phyloP scores from a whole-genome alignment of 1,140 invertebrate species.

The Eueides isabella region DNA sequence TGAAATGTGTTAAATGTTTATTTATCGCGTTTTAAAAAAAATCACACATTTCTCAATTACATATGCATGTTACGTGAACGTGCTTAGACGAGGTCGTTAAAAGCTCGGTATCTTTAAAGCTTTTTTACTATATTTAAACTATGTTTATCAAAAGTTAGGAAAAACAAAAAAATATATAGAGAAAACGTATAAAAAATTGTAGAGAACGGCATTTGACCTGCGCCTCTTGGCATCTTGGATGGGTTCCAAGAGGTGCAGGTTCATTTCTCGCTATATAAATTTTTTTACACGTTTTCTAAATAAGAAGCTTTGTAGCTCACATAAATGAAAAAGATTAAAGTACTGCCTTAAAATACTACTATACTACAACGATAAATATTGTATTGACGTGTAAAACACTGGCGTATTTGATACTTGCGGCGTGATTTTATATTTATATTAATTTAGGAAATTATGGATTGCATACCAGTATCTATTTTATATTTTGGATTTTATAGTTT shows the following conservation, averaged over 20 bases:
- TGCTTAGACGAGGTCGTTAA: slow-evolving; percentile 14
- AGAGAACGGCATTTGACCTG: no score
- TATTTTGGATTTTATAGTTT: neutral
- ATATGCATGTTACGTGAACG: slow-evolving; percentile 1
- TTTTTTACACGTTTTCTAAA: no score
- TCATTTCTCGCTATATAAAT: no score
- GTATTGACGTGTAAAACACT: slow-evolving; percentile 16
- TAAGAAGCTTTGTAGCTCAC: no score
- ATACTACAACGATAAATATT: slow-evolving; percentile 26
- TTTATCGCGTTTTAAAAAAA: neutral
- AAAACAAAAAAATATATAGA: no score
- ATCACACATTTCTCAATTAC: slow-evolving; percentile 4
- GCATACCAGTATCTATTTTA: neutral
- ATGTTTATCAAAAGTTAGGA: no score
- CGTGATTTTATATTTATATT: neutral
- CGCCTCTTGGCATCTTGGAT: no score
- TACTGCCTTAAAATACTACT: slow-evolving; percentile 6
- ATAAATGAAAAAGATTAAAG: slow-evolving; percentile 23
- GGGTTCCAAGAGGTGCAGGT: no score
- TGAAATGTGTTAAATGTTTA: no score
- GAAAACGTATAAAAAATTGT: no score
- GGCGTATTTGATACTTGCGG: neutral
- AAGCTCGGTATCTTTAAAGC: slow-evolving; percentile 22
- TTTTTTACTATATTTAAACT: no score
- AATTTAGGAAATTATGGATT: neutral